Conservation (phyloP, 1,140 invertebrate species). For the Drosophila pseudoananassae region DNA sequence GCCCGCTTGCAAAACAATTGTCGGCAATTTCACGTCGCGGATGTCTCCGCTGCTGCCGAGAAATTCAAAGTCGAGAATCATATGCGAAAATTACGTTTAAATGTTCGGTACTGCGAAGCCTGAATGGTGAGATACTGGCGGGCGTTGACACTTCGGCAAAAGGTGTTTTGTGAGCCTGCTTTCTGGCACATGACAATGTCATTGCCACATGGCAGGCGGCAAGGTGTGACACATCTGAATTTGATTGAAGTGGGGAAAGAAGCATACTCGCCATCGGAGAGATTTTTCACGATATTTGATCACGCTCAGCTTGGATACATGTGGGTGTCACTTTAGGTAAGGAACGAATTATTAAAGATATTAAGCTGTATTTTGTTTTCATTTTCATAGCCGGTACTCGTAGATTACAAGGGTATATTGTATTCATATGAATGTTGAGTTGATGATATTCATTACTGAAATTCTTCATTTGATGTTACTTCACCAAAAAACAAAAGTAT, state of each 20-base stretch:
- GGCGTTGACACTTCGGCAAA: slow-evolving; percentile 68
- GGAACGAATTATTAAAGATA: slow-evolving; percentile 13
- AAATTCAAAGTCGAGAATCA: slow-evolving; percentile 31
- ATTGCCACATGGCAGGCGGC: slow-evolving; percentile 50
- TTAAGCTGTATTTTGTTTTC: not conserved
- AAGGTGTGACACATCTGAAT: slow-evolving; percentile 71
- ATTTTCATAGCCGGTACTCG: too few species aligned
- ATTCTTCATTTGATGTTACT: too few species aligned
- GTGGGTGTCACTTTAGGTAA: slow-evolving; percentile 24
- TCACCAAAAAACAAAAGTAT: too few species aligned
- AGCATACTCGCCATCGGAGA: not conserved
- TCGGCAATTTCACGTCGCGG: slow-evolving; percentile 58
- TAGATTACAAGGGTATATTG: too few species aligned
- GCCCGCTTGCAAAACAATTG: slow-evolving; percentile 78
- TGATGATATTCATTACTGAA: too few species aligned
- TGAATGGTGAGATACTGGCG: slow-evolving; percentile 39
- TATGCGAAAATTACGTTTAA: slow-evolving; percentile 51
- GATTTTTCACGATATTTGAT: slow-evolving; percentile 34
- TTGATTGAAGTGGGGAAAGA: slow-evolving; percentile 15
- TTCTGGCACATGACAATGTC: slow-evolving; percentile 38
- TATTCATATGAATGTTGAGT: too few species aligned
- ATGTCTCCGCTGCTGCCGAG: slow-evolving; percentile 58
- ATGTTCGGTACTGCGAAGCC: slow-evolving; percentile 46
- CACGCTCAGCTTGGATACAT: slow-evolving; percentile 23
- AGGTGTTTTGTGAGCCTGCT: slow-evolving; percentile 60